Base-by-base conservation (phyloP, 1,140 invertebrate genomes). In the Brachionus asplanchnoidis region DNA sequence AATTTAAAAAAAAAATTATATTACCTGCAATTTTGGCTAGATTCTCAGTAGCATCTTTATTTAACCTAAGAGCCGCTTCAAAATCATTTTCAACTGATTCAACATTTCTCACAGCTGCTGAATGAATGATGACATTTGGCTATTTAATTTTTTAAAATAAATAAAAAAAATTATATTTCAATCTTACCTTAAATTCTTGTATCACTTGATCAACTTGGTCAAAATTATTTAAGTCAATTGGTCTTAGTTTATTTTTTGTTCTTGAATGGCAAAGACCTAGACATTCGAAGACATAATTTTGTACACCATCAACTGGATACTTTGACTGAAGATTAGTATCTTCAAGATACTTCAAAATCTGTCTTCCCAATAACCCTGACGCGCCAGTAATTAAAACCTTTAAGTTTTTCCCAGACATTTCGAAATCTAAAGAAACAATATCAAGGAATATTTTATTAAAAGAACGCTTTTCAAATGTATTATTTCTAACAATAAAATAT, bases 101-200 rank as follows among this genome's bases (percentile, higher is more conserved):
- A 9, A 91, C 91, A 75, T 88, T 89, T 70, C 91, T 87, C 73
- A 92, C 89, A 60, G 92, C 92, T 53, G 92, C 92, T 86, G 88
- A 88, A 86, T 92, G 92, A 68, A 92, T 88, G 42, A 92, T 88
- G 20, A 91, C 84, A 73, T 88, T 82, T 28, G 92, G 92, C 88
- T 90, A 86, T 75, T 88, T 20, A 75, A 53, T n/a, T 75, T 42
- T 8, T 42, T 9, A 46, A 75, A 17, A 6, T 36, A 40, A 17
- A 17, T 1, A 11, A 3, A 17, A 11, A 28, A 17, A 14, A 20
- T 17, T 26, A 23, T 6, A 44, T 40, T 28, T 65, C 11, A 46
- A 68, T 65, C 7, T 23, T 20, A 82, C 79, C 53, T 82, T 82
- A 36, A 82, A 82, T 46, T 82, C 79, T n/a, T 82, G n/a, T 9